A percentile compares a stretch with the other conserved stretches of the same genome.
Evolutionary conservation across 2,888 invertebrate genomes (phyloP).

Genomic region (Sinodicranocentrus sp.): DNA sequence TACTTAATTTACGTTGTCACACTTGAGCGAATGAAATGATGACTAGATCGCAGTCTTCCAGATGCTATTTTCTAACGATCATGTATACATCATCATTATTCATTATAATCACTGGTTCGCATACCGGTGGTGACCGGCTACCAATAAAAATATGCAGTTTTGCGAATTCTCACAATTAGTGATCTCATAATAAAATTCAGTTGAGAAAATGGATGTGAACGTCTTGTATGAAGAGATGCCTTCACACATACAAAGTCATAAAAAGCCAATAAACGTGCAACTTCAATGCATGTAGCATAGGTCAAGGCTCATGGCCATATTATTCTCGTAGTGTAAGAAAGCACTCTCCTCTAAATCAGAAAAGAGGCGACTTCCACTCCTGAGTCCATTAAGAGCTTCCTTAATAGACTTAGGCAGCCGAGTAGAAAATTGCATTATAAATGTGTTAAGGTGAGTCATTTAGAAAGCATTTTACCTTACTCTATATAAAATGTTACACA

Average conservation of each 20-base stretch:
- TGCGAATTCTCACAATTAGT: background rate
- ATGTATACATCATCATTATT: too few relatives aligned
- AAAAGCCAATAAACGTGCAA: background rate
- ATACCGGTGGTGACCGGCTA: background rate
- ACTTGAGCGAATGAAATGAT: too few relatives aligned
- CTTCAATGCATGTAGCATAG: slow-evolving; percentile 11
- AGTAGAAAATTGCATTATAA: slow-evolving; percentile 8
- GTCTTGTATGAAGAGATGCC: too few relatives aligned
- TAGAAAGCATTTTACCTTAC: background rate
- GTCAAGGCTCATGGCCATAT: slow-evolving; percentile 39
- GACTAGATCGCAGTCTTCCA: too few relatives aligned
- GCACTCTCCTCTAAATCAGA: too few relatives aligned
- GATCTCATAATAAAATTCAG: background rate
- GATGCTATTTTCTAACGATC: too few relatives aligned
- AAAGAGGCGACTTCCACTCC: too few relatives aligned
- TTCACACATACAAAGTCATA: background rate
- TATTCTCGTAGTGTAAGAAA: too few relatives aligned
- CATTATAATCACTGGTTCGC: too few relatives aligned
- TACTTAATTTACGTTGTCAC: too few relatives aligned
- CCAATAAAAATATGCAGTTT: background rate
- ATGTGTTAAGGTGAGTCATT: slow-evolving; percentile 49
- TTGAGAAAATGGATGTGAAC: background rate
- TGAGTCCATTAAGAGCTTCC: too few relatives aligned
- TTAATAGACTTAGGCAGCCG: background rate
- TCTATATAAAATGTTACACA: background rate